Conservation (phyloP, 2,888 invertebrate genomes). For the Diarsia brunnea region DNA sequence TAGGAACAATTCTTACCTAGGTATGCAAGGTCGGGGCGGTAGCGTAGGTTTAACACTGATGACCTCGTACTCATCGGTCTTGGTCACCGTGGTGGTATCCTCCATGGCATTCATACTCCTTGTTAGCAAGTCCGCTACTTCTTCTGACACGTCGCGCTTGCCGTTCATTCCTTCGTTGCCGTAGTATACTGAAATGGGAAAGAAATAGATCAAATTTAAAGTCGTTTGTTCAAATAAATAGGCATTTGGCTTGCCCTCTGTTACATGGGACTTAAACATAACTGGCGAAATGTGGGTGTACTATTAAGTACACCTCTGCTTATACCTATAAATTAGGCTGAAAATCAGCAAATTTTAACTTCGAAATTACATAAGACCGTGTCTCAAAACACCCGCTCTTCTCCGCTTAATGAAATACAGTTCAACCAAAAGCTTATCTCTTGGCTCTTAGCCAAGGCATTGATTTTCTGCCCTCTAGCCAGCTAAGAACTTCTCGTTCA, state of each 20-base stretch:
- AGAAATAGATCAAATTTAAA: not conserved
- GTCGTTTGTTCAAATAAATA: not conserved
- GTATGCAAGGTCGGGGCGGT: slow-evolving; percentile 92
- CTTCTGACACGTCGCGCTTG: slow-evolving; percentile 91
- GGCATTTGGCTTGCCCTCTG: too few species aligned
- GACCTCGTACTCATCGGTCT: slow-evolving; percentile 93
- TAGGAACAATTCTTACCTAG: slow-evolving; percentile 78
- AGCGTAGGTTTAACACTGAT: slow-evolving; percentile 92
- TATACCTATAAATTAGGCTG: not conserved
- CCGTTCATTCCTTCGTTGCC: slow-evolving; percentile 90
- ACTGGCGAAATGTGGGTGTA: too few species aligned
- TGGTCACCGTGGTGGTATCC: slow-evolving; percentile 86
- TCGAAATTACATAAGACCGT: not conserved
- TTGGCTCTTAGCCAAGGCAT: not conserved
- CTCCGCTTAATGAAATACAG: not conserved
- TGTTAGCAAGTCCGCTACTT: slow-evolving; percentile 92
- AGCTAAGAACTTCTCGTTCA: not conserved
- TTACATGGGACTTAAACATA: too few species aligned
- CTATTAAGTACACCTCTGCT: too few species aligned
- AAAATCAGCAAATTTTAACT: not conserved
- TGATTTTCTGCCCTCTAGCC: not conserved
- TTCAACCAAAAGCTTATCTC: slow-evolving; percentile 1
- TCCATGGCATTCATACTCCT: slow-evolving; percentile 88
- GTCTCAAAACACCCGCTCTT: not conserved
- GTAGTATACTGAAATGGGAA: slow-evolving; percentile 88